Evolutionary conservation across 2,797 vertebrate genomes (phyloP).

Genomic region (Hypotaenidia okinawae): DNA sequence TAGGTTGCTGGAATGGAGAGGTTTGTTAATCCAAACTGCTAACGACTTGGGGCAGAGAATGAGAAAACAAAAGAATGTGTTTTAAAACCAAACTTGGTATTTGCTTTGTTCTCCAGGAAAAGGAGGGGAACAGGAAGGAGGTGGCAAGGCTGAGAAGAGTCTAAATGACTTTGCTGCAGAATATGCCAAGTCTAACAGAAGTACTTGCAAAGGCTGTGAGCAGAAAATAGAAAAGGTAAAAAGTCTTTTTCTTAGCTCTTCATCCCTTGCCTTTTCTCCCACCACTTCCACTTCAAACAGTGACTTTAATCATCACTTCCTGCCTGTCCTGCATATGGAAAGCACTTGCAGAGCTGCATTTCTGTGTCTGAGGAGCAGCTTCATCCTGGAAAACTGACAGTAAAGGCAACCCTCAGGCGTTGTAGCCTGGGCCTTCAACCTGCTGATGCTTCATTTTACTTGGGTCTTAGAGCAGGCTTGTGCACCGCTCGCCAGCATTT

Average conservation of each 20-base stretch:
- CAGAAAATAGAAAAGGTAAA: slow-evolving; percentile 97
- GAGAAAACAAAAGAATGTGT: background rate
- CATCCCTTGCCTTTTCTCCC: background rate
- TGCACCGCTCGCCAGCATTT: fast-evolving
- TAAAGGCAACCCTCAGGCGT: background rate
- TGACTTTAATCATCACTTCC: background rate
- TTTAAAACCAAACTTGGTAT: background rate
- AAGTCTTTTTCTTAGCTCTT: background rate
- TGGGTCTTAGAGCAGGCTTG: background rate
- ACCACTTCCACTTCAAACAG: background rate
- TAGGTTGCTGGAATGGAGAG: background rate
- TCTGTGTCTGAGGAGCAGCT: slow-evolving; percentile 1
- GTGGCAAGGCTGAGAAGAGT: slow-evolving; percentile 86
- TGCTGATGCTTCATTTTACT: background rate
- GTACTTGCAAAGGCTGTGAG: slow-evolving; percentile 95
- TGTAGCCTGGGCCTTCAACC: background rate
- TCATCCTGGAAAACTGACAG: background rate
- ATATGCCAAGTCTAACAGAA: slow-evolving; percentile 97
- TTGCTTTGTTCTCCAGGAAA: slow-evolving; percentile 80
- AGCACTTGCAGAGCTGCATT: background rate
- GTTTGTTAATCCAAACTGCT: slow-evolving; percentile 12
- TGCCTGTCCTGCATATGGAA: background rate
- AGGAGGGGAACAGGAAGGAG: slow-evolving; percentile 80
- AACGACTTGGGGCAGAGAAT: background rate
- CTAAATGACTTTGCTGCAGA: slow-evolving; percentile 93